Evolutionary conservation across 2,888 invertebrate genomes (phyloP), one percentile per base, ranked within the genome.

Genomic region (Ctenicera cuprea): DNA sequence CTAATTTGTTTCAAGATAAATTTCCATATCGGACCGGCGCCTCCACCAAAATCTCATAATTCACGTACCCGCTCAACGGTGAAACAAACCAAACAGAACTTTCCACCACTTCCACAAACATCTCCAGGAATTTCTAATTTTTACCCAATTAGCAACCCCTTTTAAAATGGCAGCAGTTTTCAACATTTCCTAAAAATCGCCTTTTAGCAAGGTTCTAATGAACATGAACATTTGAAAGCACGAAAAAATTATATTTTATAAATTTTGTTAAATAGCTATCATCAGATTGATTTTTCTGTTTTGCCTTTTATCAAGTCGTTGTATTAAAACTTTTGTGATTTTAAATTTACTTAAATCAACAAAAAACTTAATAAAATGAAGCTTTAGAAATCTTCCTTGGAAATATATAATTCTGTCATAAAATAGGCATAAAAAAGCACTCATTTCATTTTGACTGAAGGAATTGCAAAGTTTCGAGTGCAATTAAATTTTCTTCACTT

Each of bases 31-130:
- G 59, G 70, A 64, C 70, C 45, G 59, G 59, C 65, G 65, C 63
- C 48, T 71, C 57, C 71, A 37, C 54, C 37, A 59, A 71, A 71
- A 71, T 54, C 63, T 70, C 63, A 63, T 70, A 70, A 70, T 62
- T 69, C 61, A 69, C 69, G 48, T 67, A 61, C 57, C 57, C 67
- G 45, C 67, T 67, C 59, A 26, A 38, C 70, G 41, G 38, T 43
- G 63, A 63, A 62, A 70, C 71, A 71, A 71, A 61, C 71, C 65
- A 57, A 65, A 71, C 70, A 71, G 50, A 70, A 64, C 54, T 54
- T 33, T 71, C 38, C 61, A 22, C 68, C 70, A 59, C 59, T 69
- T 69, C 48, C 45, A 61, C 69, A 61, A 69, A 70, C 63, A 70
- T 70, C 41, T 38, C 62, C 26, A 63, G 50, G 70, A 70, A 70